phyloP scores from a whole-genome alignment of 2,797 vertebrate genomes.

The Crenuchus spilurus region DNA sequence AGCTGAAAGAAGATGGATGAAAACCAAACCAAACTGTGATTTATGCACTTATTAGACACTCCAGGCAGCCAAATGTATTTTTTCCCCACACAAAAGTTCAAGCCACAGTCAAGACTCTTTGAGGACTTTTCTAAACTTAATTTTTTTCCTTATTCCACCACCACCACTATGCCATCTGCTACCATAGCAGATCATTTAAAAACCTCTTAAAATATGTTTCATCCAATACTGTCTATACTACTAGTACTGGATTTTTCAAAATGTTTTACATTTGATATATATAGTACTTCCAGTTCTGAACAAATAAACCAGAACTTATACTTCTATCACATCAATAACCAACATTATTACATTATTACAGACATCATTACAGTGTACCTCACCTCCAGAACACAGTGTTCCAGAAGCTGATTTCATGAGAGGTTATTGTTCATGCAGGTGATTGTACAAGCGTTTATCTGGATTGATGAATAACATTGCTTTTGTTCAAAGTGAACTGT shows the following conservation, averaged over 20 bases:
- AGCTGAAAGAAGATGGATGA: conserved; percentile 31
- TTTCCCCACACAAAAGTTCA: conserved; percentile 29
- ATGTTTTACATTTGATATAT: too few species aligned
- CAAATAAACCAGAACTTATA: not conserved
- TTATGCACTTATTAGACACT: conserved; percentile 30
- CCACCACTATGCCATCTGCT: conserved; percentile 26
- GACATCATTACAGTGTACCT: not conserved
- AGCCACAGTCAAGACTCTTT: conserved; percentile 31
- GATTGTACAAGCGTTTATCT: too few species aligned
- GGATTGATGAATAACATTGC: not conserved
- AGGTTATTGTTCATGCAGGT: too few species aligned
- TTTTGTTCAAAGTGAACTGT: not conserved
- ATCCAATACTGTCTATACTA: too few species aligned
- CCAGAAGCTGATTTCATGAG: not conserved
- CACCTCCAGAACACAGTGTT: not conserved
- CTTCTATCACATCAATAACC: not conserved
- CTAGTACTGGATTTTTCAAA: too few species aligned
- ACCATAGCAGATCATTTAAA: not conserved
- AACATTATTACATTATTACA: not conserved
- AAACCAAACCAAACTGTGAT: conserved; percentile 20
- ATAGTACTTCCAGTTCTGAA: too few species aligned
- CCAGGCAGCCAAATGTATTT: conserved; percentile 12
- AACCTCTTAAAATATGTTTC: conserved; percentile 5
- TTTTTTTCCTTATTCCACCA: conserved; percentile 15
- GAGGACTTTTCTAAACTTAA: conserved; percentile 11